Evolutionary conservation across 2,113 vertebrate genomes (phyloP).

Genomic region (Pelobates fuscus): DNA sequence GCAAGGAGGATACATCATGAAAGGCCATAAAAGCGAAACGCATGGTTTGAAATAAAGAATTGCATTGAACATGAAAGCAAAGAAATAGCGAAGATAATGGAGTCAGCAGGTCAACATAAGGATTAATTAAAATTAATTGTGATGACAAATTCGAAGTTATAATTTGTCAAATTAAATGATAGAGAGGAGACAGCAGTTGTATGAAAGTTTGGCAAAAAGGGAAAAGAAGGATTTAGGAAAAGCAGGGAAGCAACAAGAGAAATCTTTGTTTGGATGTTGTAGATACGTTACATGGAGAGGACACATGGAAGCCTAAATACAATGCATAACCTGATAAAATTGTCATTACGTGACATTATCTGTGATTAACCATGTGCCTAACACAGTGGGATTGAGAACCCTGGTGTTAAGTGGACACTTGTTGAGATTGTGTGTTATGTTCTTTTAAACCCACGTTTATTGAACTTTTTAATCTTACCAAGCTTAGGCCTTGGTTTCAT

Average conservation of each 20-base stretch:
- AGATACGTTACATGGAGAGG: constrained; percentile 18
- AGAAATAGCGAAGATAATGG: neutral
- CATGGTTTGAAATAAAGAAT: neutral
- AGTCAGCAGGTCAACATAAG: neutral
- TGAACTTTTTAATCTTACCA: too few relatives aligned
- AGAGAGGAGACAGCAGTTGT: neutral
- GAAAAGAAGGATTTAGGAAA: constrained; percentile 25
- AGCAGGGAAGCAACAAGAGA: constrained; percentile 40
- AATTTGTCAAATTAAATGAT: neutral
- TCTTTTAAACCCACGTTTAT: too few relatives aligned
- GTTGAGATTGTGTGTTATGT: too few relatives aligned
- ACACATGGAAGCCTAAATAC: constrained; percentile 28
- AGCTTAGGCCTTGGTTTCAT: too few relatives aligned
- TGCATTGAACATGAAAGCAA: neutral
- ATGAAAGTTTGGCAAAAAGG: constrained; percentile 9
- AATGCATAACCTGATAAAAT: constrained; percentile 8
- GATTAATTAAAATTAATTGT: too few relatives aligned
- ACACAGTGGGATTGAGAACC: too few relatives aligned
- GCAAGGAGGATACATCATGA: neutral
- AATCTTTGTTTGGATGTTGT: constrained; percentile 32
- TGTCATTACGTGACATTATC: too few relatives aligned
- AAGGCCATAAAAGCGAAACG: neutral
- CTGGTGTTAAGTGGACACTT: too few relatives aligned
- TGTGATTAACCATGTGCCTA: too few relatives aligned
- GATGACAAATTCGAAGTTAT: too few relatives aligned